phyloP scores from a whole-genome alignment of 2,797 vertebrate genomes.

The Eidolon dupreanum region DNA sequence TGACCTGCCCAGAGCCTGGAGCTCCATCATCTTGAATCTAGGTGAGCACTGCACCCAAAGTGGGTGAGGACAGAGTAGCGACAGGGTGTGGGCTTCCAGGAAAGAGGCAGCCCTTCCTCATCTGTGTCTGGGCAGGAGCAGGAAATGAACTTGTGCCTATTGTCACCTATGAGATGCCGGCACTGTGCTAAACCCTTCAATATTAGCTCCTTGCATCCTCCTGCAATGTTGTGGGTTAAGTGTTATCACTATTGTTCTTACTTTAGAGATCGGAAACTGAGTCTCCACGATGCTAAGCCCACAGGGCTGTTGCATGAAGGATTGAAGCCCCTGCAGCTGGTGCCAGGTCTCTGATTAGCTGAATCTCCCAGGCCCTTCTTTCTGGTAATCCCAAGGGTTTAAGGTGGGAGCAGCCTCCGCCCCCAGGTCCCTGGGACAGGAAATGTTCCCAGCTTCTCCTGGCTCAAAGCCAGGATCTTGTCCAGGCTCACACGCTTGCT shows the following conservation, averaged over 20 bases:
- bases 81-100: background rate
- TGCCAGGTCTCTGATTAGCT: constrained; percentile 32
- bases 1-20: background rate
- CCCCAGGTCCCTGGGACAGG: constrained; percentile 47
- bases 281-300: background rate
- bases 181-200: background rate
- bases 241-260: background rate
- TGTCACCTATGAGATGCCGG: background rate
- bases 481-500: constrained; percentile 76
- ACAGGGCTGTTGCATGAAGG: background rate
- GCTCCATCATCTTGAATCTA: background rate
- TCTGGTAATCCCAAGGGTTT: constrained; percentile 34
- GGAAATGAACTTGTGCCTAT: background rate
- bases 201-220: background rate
- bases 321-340: background rate
- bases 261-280: background rate
- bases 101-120: background rate
- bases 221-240: background rate
- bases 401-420: constrained; percentile 41
- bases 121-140: background rate
- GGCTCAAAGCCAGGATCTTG: constrained; percentile 74
- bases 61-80: background rate
- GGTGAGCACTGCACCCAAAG: background rate
- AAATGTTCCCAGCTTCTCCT: constrained; percentile 69
- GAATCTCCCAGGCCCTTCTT: constrained; percentile 32